Base-by-base conservation (phyloP, 2,113 vertebrate species). In the Odontesthes bonariensis region DNA sequence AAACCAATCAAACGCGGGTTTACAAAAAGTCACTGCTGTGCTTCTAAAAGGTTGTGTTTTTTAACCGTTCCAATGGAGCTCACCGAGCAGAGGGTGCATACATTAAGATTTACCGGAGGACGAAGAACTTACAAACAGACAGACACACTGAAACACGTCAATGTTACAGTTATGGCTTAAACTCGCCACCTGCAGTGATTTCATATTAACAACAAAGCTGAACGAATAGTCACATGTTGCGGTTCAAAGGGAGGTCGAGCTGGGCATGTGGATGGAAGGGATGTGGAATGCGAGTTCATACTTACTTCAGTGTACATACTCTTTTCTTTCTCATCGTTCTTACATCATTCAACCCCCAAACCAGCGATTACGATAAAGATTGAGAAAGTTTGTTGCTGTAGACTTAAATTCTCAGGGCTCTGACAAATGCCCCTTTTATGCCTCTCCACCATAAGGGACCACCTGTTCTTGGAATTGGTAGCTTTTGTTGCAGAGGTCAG, bases 381-480 rank as follows among this genome's bases (percentile, higher is more conserved):
- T 49, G 6, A 19, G 61, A 16, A 23, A 23, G 20, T 59, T 42
- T 63, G 35, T 19, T 44, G 19, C 33, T 19, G 53, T n/a, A 64
- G 69, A 53, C 58, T 61, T 22, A 82, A 77, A 82, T 88, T 89
- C 75, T 81, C 77, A 73, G 73, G 82, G 73, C 55, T 70, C 38
- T 61, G 71, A 93, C 92, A 95, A 94, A 93, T 93, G 91, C 84
- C 87, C 76, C 89, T 71, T 93, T 91, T 92, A 93, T 93, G 82
- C 84, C 66, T 44, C 40, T 42, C 53, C 72, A 75, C 81, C 91
- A 91, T 86, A 90, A 91, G 91, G 86, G 81, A 80, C 92, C 93
- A 94, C 93, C 94, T 95, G 94, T 95, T 94, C 81, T 47, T 88
- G 77, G 88, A 89, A 88, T 87, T 90, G 88, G 79, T 82, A 84